Conservation (phyloP, 2,888 invertebrate species). For the Tanaodytes sp. region DNA sequence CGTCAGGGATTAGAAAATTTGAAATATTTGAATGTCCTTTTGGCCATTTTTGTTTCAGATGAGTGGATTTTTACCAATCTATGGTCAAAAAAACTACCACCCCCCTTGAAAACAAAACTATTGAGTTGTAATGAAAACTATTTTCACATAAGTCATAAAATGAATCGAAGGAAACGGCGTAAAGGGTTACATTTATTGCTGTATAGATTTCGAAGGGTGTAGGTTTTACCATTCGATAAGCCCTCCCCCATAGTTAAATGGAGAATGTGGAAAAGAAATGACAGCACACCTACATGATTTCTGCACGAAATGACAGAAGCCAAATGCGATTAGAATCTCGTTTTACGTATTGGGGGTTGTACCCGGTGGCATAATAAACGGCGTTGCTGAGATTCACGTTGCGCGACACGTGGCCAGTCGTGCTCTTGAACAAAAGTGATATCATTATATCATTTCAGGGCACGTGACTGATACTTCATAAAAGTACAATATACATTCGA, state of each 20-base stretch:
- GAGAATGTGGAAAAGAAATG: constrained; percentile 32
- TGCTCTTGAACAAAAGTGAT: constrained; percentile 63
- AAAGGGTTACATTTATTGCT: no score
- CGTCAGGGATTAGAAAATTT: no score
- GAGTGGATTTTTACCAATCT: no score
- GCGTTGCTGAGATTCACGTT: constrained; percentile 62
- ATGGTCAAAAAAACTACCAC: no score
- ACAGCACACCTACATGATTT: constrained; percentile 60
- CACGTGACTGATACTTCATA: constrained; percentile 69
- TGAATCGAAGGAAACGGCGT: no score
- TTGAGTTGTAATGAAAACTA: no score
- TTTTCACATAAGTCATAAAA: no score
- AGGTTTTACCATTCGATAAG: neutral
- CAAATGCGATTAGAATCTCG: constrained; percentile 68
- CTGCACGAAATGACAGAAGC: constrained; percentile 62
- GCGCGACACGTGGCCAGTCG: constrained; percentile 67
- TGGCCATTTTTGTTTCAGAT: no score
- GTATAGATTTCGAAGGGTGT: no score
- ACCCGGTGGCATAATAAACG: constrained; percentile 61
- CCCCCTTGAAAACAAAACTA: no score
- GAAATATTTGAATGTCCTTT: no score
- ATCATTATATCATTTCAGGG: constrained; percentile 63
- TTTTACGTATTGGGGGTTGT: constrained; percentile 58
- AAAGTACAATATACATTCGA: constrained; percentile 62
- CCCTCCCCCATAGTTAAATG: no score